These are phyloP conservation scores for Plecotus auritus DNA, from an alignment of 2,113 vertebrate species.

Conservation along the genomic window DNA sequence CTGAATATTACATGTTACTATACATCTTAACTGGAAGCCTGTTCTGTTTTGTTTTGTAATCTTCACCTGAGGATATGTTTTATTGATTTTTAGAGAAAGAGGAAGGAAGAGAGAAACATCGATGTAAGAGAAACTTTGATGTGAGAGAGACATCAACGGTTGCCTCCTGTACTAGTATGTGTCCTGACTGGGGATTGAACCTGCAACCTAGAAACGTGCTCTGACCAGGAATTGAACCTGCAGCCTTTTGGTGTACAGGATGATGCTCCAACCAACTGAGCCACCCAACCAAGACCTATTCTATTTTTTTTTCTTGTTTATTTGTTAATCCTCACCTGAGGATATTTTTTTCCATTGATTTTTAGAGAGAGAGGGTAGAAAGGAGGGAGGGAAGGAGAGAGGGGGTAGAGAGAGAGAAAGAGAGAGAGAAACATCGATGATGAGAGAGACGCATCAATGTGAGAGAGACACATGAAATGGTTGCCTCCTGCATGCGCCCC, in stretches of 20 bases:
- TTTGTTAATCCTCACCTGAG: neutral
- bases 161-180: neutral
- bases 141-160: neutral
- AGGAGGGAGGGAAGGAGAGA: too few species aligned
- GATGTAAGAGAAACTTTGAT: neutral
- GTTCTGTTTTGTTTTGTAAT: neutral
- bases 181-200: neutral
- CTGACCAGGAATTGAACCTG: neutral
- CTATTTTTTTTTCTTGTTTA: neutral
- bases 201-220: neutral
- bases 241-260: neutral
- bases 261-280: neutral
- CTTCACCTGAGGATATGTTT: neutral
- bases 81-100: neutral
- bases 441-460: neutral
- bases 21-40: neutral
- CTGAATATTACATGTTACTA: slow-evolving; percentile 9
- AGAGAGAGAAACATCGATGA: neutral
- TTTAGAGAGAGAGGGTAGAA: neutral
- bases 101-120: neutral
- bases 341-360: neutral
- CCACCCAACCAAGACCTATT: neutral
- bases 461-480: too few species aligned
- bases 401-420: too few species aligned
- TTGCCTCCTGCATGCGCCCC: neutral